Conservation (phyloP, 92 coral and sea anemone genomes). For the Palythoa heliodiscus region DNA sequence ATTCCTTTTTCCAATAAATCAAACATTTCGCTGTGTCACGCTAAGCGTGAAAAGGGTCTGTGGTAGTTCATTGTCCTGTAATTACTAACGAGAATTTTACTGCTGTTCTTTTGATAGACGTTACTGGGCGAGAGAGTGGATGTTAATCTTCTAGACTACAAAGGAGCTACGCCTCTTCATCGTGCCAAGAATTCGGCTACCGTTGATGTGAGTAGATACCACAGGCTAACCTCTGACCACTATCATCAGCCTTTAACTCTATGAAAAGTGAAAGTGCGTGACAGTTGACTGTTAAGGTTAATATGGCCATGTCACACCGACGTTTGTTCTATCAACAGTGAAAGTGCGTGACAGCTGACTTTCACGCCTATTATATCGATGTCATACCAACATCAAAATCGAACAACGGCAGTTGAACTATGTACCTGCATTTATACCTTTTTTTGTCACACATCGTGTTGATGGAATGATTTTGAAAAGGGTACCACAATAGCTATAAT, state of each 20-base stretch:
- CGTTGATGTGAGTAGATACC: conserved; percentile 64
- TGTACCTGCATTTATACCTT: no score
- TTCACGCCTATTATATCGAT: neutral
- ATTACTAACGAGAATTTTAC: neutral
- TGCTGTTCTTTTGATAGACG: conserved; percentile 48
- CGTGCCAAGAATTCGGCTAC: conserved; percentile 91
- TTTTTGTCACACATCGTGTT: no score
- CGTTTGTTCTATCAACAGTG: neutral
- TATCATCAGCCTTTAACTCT: neutral
- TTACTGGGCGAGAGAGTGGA: conserved; percentile 83
- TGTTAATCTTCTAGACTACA: conserved; percentile 92
- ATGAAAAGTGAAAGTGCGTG: neutral
- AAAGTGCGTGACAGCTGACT: neutral
- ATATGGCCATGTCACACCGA: no score
- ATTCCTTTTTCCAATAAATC: no score
- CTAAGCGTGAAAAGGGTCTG: no score
- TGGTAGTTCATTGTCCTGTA: no score
- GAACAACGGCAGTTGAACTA: no score
- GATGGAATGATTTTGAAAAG: no score
- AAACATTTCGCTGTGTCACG: no score
- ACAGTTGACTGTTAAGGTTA: neutral
- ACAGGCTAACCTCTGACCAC: neutral
- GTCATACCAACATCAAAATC: no score
- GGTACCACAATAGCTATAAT: no score
- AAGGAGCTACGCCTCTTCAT: conserved; percentile 96